Conservation (phyloP, 1,140 invertebrate genomes). For the Trichonephila clavata region DNA sequence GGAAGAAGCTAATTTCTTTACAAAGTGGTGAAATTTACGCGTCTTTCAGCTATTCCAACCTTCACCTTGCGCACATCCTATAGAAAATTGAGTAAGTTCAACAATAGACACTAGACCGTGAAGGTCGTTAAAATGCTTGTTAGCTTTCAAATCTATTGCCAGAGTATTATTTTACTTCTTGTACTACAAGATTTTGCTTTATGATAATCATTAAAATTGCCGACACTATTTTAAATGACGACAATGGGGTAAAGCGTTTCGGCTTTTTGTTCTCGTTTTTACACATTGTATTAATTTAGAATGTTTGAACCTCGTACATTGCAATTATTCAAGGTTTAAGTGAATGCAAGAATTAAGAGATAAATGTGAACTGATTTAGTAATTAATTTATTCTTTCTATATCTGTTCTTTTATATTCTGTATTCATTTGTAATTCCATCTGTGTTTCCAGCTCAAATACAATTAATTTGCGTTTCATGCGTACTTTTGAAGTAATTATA, state of each 20-base stretch:
- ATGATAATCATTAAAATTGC: background rate
- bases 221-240: slow-evolving; percentile 16
- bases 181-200: background rate
- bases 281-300: background rate
- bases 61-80: slow-evolving; percentile 30
- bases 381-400: background rate
- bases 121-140: slow-evolving; percentile 23
- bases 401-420: background rate
- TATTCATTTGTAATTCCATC: too few relatives aligned
- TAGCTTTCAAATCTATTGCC: background rate
- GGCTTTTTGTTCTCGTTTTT: background rate
- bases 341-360: background rate
- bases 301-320: background rate
- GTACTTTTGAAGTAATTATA: too few relatives aligned
- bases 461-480: too few relatives aligned
- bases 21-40: background rate
- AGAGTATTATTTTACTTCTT: slow-evolving; percentile 1
- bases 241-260: background rate
- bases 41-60: background rate
- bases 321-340: background rate
- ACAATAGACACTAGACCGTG: slow-evolving; percentile 21
- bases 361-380: background rate
- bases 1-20: background rate
- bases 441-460: too few relatives aligned
- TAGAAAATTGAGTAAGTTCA: slow-evolving; percentile 31